phyloP scores from a whole-genome alignment of 2,888 invertebrate genomes.

The Pristionchus exspectatus region DNA sequence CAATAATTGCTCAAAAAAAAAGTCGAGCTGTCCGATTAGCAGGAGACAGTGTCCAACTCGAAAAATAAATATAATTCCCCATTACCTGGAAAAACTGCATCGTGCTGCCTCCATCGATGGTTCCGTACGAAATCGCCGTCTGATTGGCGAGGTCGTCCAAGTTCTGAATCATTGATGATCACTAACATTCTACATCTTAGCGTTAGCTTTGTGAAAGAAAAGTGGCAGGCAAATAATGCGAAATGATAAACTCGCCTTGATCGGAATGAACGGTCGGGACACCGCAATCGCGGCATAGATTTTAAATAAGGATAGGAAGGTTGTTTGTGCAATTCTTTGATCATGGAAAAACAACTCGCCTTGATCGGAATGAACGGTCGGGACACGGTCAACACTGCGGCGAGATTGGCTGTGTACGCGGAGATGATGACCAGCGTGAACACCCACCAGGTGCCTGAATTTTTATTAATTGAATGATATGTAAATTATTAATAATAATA shows the following conservation, averaged over 20 bases:
- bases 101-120: conserved; percentile 93
- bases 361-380: conserved; percentile 81
- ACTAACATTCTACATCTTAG: neutral
- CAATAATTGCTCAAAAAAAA: neutral
- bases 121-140: conserved; percentile 93
- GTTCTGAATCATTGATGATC: conserved; percentile 84
- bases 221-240: neutral
- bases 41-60: neutral
- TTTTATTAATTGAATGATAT: neutral
- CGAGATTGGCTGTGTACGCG: conserved; percentile 97
- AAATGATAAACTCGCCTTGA: conserved; percentile 55
- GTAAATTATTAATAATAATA: no score
- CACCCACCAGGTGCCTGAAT: conserved; percentile 90
- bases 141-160: conserved; percentile 96
- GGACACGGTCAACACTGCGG: conserved; percentile 97
- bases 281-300: no score
- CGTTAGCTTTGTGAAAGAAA: neutral
- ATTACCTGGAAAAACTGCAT: conserved; percentile 91
- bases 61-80: no score
- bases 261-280: conserved; percentile 84
- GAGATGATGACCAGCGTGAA: conserved; percentile 98
- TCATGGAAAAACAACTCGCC: no score
- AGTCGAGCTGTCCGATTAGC: no score
- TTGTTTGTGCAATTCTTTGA: no score
- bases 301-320: no score